Evolutionary conservation across 2,888 invertebrate species (phyloP).

Genomic region (Zhuqinia jingwanae): DNA sequence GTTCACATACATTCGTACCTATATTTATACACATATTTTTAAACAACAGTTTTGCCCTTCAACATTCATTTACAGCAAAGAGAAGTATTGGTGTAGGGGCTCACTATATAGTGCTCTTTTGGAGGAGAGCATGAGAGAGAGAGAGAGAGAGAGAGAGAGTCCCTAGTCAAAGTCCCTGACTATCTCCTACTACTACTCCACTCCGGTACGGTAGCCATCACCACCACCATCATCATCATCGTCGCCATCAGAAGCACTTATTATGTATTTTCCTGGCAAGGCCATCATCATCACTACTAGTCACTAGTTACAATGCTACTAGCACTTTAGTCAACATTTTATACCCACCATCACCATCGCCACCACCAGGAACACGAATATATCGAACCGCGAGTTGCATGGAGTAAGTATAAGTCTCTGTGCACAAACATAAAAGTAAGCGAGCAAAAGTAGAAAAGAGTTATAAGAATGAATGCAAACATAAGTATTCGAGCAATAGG

Average conservation of each 20-base stretch:
- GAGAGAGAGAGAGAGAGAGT: slow-evolving; percentile 17
- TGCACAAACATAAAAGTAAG: slow-evolving; percentile 7
- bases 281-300: slow-evolving; percentile 68
- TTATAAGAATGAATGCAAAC: slow-evolving; percentile 54
- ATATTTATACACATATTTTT: neutral
- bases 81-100: slow-evolving; percentile 16
- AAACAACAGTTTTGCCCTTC: slow-evolving; percentile 63
- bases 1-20: neutral
- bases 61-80: slow-evolving; percentile 36
- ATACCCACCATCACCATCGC: slow-evolving; percentile 46
- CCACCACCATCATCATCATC: slow-evolving; percentile 2
- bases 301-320: slow-evolving; percentile 54
- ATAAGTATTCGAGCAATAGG: slow-evolving; percentile 22
- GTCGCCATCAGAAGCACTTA: slow-evolving; percentile 52
- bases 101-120: slow-evolving; percentile 6
- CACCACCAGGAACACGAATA: slow-evolving; percentile 15
- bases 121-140: neutral
- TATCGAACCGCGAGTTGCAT: slow-evolving; percentile 70
- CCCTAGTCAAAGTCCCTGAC: slow-evolving; percentile 57
- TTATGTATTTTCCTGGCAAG: slow-evolving; percentile 73
- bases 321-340: slow-evolving; percentile 55
- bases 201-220: slow-evolving; percentile 32
- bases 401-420: slow-evolving; percentile 60
- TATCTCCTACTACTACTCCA: slow-evolving; percentile 39
- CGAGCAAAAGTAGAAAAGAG: neutral